Evolutionary conservation across 2,888 invertebrate genomes (phyloP).

Genomic region (Vesta saturnalis): DNA sequence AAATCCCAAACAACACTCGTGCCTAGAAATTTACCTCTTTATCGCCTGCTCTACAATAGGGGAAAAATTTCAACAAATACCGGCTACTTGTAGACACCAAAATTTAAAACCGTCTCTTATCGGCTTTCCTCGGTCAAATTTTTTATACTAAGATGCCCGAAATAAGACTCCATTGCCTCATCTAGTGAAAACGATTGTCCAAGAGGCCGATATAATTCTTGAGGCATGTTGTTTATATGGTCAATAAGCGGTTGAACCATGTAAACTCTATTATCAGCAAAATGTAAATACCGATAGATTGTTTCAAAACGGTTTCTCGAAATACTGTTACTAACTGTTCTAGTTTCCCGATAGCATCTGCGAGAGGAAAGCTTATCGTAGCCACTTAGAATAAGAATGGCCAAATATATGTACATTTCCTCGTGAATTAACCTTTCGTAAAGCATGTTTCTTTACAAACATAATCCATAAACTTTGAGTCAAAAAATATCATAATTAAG

Average conservation of each 20-base stretch:
- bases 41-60: background rate
- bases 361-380: background rate
- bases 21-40: background rate
- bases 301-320: no score
- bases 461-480: background rate
- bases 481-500: background rate
- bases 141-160: background rate
- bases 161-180: background rate
- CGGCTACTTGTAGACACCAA: no score
- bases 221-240: background rate
- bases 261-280: background rate
- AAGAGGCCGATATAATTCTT: background rate
- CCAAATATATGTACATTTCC: background rate
- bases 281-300: background rate
- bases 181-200: background rate
- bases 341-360: background rate
- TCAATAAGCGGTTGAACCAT: background rate
- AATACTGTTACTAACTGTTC: background rate
- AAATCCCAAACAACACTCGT: background rate
- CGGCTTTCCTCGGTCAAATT: background rate
- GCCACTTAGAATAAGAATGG: background rate
- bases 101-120: background rate
- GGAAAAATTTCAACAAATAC: background rate
- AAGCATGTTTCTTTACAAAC: background rate
- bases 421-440: no score